Evolutionary conservation across 2,797 vertebrate genomes (phyloP).

Genomic region (Bucorvus abyssinicus): DNA sequence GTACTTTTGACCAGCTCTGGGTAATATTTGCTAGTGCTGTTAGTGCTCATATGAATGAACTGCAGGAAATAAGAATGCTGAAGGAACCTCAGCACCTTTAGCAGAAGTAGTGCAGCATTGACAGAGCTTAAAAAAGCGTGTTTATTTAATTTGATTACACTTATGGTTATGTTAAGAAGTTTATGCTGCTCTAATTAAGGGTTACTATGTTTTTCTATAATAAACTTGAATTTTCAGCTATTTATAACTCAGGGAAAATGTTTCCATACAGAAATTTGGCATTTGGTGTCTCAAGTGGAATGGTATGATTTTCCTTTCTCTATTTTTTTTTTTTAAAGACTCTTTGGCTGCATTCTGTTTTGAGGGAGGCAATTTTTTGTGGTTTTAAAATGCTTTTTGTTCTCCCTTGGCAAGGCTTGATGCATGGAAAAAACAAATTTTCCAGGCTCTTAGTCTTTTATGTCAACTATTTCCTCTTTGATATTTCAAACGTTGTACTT

Average conservation of each 20-base stretch:
- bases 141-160: slow-evolving; percentile 30
- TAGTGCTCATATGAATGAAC: not conserved
- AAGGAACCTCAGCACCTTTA: not conserved
- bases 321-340: not conserved
- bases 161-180: slow-evolving; percentile 1
- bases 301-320: slow-evolving; percentile 14
- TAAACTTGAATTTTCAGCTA: slow-evolving; percentile 46
- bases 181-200: slow-evolving; percentile 35
- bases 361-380: not conserved
- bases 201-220: slow-evolving; percentile 39
- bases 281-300: not conserved
- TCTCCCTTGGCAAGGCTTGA: slow-evolving; percentile 45
- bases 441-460: slow-evolving; percentile 46
- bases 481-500: slow-evolving; percentile 31
- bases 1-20: not conserved
- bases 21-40: not conserved
- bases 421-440: slow-evolving; percentile 55
- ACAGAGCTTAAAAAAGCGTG: not conserved
- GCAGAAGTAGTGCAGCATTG: not conserved
- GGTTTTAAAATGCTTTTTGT: slow-evolving; percentile 45
- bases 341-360: slow-evolving; percentile 36
- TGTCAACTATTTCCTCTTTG: slow-evolving; percentile 45
- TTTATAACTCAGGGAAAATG: slow-evolving; percentile 41
- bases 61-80: not conserved
- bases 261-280: slow-evolving; percentile 54